Base-by-base conservation (phyloP, 2,888 invertebrate genomes). In the Stenichneumon culpator region DNA sequence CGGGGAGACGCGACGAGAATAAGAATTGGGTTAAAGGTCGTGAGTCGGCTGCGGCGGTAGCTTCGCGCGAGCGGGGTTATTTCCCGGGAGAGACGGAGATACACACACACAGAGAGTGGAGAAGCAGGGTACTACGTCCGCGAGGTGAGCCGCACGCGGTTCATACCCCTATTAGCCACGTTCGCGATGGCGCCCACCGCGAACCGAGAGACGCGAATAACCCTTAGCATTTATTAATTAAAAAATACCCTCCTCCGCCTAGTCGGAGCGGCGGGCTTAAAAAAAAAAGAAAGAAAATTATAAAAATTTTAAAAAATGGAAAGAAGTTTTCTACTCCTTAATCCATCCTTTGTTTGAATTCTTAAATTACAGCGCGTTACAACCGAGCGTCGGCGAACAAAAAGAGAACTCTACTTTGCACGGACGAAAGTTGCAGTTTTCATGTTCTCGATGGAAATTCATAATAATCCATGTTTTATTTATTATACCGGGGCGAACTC, bases 1-100 rank as follows among this genome's bases (percentile, higher is more conserved):
- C 57, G 81, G 63, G 52, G 47, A 78, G 77, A 81, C 80, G 80
- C 78, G 84, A 79, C 80, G 82, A 81, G 84, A 87, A 87, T 87
- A 73, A 74, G 67, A 87, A 87, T 77, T 87, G 79, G 84, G 87
- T 84, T 86, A 86, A 86, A 84, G 87, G 81, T 86, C 84, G 75
- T 79, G 70, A 79, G 83, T 74, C 75, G 81, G 80, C 65, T 70
- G 77, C 16, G 19, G 19, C 19, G 19, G 73, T 80, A 25, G 50
- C 57, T 70, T 25, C 52, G 70, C 80, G 57, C 84, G 72, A 54
- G 72, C 68, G 75, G 57, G 72, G 79, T 83, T 82, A 84, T 84
- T 82, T 82, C 82, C 79, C 69, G 65, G 28, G 84, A 70, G 77
- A 82, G 52, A 73, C 39, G 39, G 39, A 39, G 25, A 44, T 44